These are phyloP conservation scores for Pristionchus japonicus DNA, from an alignment of 2,888 invertebrate species.

Conservation along the genomic window DNA sequence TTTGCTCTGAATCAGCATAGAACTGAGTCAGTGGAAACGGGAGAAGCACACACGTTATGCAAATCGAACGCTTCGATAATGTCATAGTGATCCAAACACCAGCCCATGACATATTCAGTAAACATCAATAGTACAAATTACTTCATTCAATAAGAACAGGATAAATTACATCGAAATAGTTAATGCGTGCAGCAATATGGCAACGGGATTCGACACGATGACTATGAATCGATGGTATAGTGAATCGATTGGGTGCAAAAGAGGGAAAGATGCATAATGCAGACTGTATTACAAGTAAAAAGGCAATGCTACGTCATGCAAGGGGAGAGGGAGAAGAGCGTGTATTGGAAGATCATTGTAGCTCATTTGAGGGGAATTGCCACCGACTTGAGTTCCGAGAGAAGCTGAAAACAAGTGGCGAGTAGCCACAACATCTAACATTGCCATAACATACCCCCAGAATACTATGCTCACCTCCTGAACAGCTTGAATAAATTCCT, in stretches of 20 bases:
- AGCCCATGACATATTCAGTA: neutral
- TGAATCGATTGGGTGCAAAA: neutral
- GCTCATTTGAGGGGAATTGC: neutral
- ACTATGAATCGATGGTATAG: neutral
- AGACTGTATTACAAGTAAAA: neutral
- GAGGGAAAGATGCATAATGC: neutral
- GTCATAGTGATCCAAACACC: neutral
- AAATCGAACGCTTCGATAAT: neutral
- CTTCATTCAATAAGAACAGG: neutral
- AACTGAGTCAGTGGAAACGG: no score
- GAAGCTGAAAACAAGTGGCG: conserved; percentile 8
- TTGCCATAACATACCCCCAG: neutral
- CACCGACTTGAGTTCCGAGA: neutral
- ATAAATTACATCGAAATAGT: conserved; percentile 7
- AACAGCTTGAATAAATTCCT: neutral
- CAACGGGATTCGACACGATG: conserved; percentile 30
- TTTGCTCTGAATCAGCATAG: no score
- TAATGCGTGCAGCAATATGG: conserved; percentile 12
- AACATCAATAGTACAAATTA: neutral
- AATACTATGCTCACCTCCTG: neutral
- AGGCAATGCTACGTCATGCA: neutral
- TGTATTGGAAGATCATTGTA: neutral
- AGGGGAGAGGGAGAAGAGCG: neutral
- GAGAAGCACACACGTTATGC: no score
- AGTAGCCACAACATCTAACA: neutral